Conservation (phyloP, 2,113 vertebrate genomes). For the Spilogale gracilis region DNA sequence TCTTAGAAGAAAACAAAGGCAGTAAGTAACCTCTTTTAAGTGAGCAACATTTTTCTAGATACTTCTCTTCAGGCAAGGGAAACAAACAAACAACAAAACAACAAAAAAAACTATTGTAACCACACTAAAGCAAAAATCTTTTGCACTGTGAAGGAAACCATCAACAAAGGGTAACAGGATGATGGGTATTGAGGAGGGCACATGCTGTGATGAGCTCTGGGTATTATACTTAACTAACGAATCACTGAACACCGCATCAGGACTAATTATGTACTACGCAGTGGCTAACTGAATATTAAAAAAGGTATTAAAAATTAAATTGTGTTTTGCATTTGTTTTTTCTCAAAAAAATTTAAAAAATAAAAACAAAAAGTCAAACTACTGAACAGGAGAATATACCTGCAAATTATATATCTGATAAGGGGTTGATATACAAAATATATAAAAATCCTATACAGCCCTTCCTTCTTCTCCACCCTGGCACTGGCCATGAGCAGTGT, state of each 20-base stretch:
- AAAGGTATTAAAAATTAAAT: too few relatives aligned
- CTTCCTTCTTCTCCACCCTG: too few relatives aligned
- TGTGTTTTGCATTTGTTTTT: too few relatives aligned
- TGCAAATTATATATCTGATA: background rate
- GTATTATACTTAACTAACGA: too few relatives aligned
- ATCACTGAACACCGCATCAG: too few relatives aligned
- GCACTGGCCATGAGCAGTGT: too few relatives aligned
- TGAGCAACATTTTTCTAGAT: background rate
- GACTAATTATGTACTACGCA: too few relatives aligned
- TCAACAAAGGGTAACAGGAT: background rate
- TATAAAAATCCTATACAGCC: background rate
- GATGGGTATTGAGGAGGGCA: too few relatives aligned
- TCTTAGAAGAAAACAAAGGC: background rate
- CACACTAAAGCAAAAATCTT: background rate
- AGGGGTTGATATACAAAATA: background rate
- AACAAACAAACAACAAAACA: background rate
- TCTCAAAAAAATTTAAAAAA: too few relatives aligned
- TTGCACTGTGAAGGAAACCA: background rate
- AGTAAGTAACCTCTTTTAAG: background rate
- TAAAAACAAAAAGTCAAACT: background rate
- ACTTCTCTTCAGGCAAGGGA: background rate
- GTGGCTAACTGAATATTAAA: too few relatives aligned
- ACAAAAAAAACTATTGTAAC: background rate
- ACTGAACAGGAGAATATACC: background rate
- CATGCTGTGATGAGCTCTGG: too few relatives aligned